Conservation (phyloP, 1,140 invertebrate species). For the Listronotus bonariensis region DNA sequence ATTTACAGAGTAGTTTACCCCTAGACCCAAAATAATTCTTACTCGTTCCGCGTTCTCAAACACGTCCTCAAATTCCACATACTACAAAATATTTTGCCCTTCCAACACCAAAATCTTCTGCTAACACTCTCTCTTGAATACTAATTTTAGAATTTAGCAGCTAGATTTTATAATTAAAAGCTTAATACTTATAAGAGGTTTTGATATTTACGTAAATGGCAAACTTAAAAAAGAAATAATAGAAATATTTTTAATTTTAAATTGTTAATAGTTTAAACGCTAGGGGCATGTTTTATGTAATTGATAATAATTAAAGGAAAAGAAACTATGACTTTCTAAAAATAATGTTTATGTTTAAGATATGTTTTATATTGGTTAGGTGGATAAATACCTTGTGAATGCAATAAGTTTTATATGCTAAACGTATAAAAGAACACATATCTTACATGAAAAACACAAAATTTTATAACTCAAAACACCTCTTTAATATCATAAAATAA, state of each 20-base stretch:
- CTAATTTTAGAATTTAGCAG: constrained; percentile 13
- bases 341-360: no score
- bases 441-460: no score
- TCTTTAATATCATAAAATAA: no score
- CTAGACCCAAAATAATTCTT: constrained; percentile 6
- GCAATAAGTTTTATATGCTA: no score
- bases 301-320: no score
- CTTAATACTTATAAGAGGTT: background rate
- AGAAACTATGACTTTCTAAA: no score
- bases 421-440: no score
- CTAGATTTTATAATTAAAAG: constrained; percentile 19
- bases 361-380: no score
- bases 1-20: constrained; percentile 13
- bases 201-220: background rate
- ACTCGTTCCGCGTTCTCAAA: constrained; percentile 10
- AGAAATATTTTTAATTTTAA: background rate
- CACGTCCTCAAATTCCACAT: constrained; percentile 15
- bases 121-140: constrained; percentile 9
- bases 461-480: no score
- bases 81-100: constrained; percentile 13
- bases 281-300: no score
- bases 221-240: background rate
- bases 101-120: constrained; percentile 10
- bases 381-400: no score
- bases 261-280: no score